Base-by-base conservation (phyloP, 2,797 vertebrate genomes). In the Myotis myotis region DNA sequence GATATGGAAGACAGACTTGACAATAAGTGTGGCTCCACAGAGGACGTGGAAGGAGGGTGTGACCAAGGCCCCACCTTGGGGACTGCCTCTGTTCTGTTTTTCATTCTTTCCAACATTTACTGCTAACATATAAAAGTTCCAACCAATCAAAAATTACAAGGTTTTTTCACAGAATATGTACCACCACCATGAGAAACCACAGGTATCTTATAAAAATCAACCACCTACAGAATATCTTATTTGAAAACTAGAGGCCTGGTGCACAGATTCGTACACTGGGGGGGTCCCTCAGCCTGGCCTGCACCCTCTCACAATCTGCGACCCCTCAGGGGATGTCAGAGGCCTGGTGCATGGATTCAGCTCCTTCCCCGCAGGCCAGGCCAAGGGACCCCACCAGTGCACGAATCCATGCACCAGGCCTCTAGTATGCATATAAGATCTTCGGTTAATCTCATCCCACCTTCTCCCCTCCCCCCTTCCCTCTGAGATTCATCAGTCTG, bases 1-100 rank as follows among this genome's bases (percentile, higher is more conserved):
- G 17, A 85, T 19, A n/a, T 30, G 25, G 23, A 72, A 81, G 25
- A 49, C 3, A 72, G 49, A 38, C 20, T 51, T 81, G 16, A 81
- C 28, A 25, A 2, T 47, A 2, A 51, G 76, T 57, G 15, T 51
- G 19, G 3, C 2, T 83, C 22, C 38, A 78, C 9, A 57, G n/a
- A 80, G 23, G 5, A 5, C 0, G 6, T 1, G n/a, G 55, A 53
- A 72, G 11, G 13, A 22, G 22, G 47, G 53, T 55, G 1, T 28
- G 55, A 38, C 28, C 9, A 53, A 84, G 17, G 0, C 2, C 2
- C 3, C 6, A 13, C 10, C 1, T 8, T 13, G 28, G 41, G 62
- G 51, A 85, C 60, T 1, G 44, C 1, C 6, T 38, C 5, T 47
- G 3, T n/a, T 85, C 23, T 41, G 3, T 49, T 84, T 47, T 13